Percentiles rank a stretch among this genome's conserved stretches.
Evolutionary conservation across 2,888 invertebrate genomes (phyloP).

Genomic region (Crossocerus cetratus): DNA sequence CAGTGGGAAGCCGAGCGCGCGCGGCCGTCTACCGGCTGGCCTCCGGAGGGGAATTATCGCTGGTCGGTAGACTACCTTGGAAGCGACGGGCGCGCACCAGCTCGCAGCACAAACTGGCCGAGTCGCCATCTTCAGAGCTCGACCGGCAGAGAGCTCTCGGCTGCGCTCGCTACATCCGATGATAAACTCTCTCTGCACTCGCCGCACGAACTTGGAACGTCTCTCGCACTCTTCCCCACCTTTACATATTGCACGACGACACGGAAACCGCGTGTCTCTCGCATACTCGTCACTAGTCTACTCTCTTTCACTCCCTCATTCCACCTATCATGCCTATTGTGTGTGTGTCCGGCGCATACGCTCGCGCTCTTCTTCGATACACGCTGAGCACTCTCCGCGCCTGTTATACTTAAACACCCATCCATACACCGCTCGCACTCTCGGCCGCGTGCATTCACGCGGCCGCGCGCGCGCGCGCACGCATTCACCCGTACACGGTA

Average conservation of each 20-base stretch:
- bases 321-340: neutral
- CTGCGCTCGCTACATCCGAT: slow-evolving; percentile 23
- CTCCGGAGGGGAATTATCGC: neutral
- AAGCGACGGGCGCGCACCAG: neutral
- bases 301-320: slow-evolving; percentile 17
- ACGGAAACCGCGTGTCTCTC: slow-evolving; percentile 48
- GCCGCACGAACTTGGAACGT: slow-evolving; percentile 41
- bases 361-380: slow-evolving; percentile 7
- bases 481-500: too few species aligned
- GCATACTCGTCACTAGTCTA: slow-evolving; percentile 6
- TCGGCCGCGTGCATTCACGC: neutral
- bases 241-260: slow-evolving; percentile 44
- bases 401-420: neutral
- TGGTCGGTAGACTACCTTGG: slow-evolving; percentile 1
- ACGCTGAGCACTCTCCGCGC: slow-evolving; percentile 24
- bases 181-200: slow-evolving; percentile 37
- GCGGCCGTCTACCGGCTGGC: neutral
- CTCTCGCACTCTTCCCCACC: slow-evolving; percentile 23
- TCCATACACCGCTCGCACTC: neutral
- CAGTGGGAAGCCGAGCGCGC: neutral
- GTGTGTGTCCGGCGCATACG: neutral
- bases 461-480: neutral
- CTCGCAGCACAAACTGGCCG: slow-evolving; percentile 2
- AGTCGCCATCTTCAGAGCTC: slow-evolving; percentile 42
- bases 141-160: neutral